phyloP scores from a whole-genome alignment of 53 echinoderm and acorn worm species.

The Zoroaster sp. region DNA sequence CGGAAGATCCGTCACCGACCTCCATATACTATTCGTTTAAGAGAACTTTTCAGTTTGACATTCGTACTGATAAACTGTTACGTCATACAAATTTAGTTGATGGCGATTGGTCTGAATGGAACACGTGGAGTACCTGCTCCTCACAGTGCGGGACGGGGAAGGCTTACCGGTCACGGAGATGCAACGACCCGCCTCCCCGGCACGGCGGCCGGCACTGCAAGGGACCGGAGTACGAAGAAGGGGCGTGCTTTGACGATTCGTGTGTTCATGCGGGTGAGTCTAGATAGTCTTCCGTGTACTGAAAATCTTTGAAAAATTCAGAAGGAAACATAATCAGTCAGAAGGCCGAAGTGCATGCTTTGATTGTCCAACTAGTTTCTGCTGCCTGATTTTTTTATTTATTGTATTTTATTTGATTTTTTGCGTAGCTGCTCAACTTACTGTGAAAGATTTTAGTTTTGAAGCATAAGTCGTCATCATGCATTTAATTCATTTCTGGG shows the following conservation, averaged over 20 bases:
- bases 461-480: too few species aligned
- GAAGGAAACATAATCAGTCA: not conserved
- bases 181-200: conserved; percentile 67
- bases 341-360: too few species aligned
- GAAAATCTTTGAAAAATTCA: not conserved
- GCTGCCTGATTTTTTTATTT: too few species aligned
- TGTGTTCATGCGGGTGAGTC: conserved; percentile 70
- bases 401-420: too few species aligned
- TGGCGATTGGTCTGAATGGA: conserved; percentile 86
- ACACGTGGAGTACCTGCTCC: conserved; percentile 81
- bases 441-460: too few species aligned
- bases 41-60: too few species aligned
- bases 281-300: not conserved
- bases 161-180: conserved; percentile 67
- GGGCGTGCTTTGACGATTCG: conserved; percentile 72
- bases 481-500: too few species aligned
- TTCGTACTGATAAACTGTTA: too few species aligned
- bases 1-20: not conserved
- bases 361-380: too few species aligned
- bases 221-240: conserved; percentile 68
- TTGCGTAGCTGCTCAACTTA: too few species aligned
- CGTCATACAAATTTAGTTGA: conserved; percentile 65
- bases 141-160: conserved; percentile 81
- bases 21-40: too few species aligned
- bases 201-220: conserved; percentile 69